Evolutionary conservation across 2,888 invertebrate genomes (phyloP), one percentile per base, ranked within the genome.

Genomic region (Drosophila mimetica): DNA sequence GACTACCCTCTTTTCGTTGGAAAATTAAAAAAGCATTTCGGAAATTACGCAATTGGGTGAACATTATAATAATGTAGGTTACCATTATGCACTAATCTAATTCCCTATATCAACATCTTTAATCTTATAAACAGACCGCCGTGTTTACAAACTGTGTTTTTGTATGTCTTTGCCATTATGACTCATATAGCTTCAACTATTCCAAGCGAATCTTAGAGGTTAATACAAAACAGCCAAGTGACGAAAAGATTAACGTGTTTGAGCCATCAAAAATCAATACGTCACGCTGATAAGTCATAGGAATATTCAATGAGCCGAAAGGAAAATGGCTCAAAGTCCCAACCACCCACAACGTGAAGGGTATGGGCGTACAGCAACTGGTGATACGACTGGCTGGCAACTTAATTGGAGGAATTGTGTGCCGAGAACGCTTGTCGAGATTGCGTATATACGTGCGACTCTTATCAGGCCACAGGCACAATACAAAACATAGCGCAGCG

Each of bases 371-470:
- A 39, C 30, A 52, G 59, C 52, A 48, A 69, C 59, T 53, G 69
- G 59, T 59, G 67, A 50, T 47, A 53, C 39, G 36, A 37, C 55
- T 46, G 20, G 50, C 53, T 60, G 46, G 70, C 70, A 54, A 60
- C 59, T 70, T 60, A 69, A 70, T 69, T 60, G 70, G 46, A 54
- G 34, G 70, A 60, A 70, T 50, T 50, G 52, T 52, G 16, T 37
- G 50, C 55, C 48, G 34, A 39, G 63, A 53, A 47, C 39, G 55
- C n/a, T 48, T 61, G 71, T 70, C 71, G 47, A 71, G 70, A 71
- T 70, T 70, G 53, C 55, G 51, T 46, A 41, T 50, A 54, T 53
- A 70, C 53, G 60, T 51, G 60, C 13, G 50, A 4, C 47, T 48
- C 53, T 70, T 70, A 70, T 70, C 70, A 70, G 34, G 16, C 28